Conservation (phyloP, 2,888 invertebrate genomes). For the Amphipyra tragopoginis region DNA sequence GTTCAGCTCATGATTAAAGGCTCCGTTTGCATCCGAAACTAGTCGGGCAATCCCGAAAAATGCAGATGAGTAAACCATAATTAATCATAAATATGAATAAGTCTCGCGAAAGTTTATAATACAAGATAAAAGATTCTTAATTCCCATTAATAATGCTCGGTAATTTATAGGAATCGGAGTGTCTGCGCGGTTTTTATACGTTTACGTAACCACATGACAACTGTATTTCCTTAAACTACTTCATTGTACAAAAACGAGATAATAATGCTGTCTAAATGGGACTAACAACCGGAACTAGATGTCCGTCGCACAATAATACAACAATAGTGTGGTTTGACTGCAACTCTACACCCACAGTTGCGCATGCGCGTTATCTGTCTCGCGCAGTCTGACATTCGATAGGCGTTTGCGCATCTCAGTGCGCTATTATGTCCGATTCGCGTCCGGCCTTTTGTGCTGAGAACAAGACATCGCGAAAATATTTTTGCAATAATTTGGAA, state of each 20-base stretch:
- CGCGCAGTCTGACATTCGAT: conserved; percentile 70
- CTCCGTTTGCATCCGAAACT: too few relatives aligned
- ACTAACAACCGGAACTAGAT: conserved; percentile 78
- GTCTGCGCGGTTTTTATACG: too few relatives aligned
- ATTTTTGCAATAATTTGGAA: conserved; percentile 18
- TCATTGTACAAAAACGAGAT: conserved; percentile 39
- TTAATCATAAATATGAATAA: too few relatives aligned
- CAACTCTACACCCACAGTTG: conserved; percentile 76
- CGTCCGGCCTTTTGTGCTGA: conserved; percentile 68
- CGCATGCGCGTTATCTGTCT: conserved; percentile 65
- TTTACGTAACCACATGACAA: conserved; percentile 17
- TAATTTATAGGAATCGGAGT: not conserved
- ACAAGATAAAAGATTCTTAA: too few relatives aligned
- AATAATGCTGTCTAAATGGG: conserved; percentile 43
- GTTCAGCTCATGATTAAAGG: too few relatives aligned
- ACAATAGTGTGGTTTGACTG: conserved; percentile 82
- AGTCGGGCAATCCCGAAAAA: too few relatives aligned
- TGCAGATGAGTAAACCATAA: too few relatives aligned
- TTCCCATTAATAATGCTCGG: too few relatives aligned
- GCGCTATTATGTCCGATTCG: conserved; percentile 62
- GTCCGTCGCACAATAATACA: conserved; percentile 67
- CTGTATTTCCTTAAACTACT: conserved; percentile 19
- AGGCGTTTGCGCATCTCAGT: conserved; percentile 73
- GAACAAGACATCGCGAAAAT: conserved; percentile 37
- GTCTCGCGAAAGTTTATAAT: too few relatives aligned